phyloP scores from a whole-genome alignment of 1,140 invertebrate genomes.

The Danaus melanippus region DNA sequence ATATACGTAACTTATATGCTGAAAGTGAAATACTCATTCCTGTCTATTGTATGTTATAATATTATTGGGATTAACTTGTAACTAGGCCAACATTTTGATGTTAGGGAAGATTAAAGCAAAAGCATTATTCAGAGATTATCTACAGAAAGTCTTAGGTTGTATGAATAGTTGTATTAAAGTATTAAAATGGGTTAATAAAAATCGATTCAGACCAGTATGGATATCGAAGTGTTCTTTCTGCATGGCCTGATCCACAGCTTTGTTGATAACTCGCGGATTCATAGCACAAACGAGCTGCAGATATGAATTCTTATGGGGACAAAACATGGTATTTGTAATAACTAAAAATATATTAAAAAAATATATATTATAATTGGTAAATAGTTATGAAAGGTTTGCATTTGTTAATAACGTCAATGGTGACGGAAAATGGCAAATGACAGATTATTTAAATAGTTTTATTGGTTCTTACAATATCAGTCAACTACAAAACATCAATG shows the following conservation, averaged over 20 bases:
- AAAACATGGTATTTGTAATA: slow-evolving; percentile 40
- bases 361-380: slow-evolving; percentile 13
- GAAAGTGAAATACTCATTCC: not conserved
- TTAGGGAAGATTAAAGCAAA: no score
- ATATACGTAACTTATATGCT: no score
- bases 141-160: no score
- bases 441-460: slow-evolving; percentile 3
- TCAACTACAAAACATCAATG: slow-evolving; percentile 7
- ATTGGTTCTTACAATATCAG: not conserved
- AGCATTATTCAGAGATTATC: no score
- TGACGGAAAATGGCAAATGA: not conserved
- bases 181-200: no score
- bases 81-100: no score
- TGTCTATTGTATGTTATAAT: no score
- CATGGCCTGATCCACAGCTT: slow-evolving; percentile 55
- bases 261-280: slow-evolving; percentile 52
- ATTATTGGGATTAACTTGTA: no score
- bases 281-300: slow-evolving; percentile 49
- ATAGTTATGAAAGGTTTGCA: slow-evolving; percentile 6
- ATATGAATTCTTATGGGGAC: slow-evolving; percentile 56
- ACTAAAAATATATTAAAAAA: slow-evolving; percentile 17
- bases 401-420: slow-evolving; percentile 6
- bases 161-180: no score
- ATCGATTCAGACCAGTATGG: slow-evolving; percentile 30
- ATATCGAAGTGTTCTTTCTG: slow-evolving; percentile 33